Conservation (phyloP, 2,888 invertebrate genomes). For the Andrena hattorfiana region DNA sequence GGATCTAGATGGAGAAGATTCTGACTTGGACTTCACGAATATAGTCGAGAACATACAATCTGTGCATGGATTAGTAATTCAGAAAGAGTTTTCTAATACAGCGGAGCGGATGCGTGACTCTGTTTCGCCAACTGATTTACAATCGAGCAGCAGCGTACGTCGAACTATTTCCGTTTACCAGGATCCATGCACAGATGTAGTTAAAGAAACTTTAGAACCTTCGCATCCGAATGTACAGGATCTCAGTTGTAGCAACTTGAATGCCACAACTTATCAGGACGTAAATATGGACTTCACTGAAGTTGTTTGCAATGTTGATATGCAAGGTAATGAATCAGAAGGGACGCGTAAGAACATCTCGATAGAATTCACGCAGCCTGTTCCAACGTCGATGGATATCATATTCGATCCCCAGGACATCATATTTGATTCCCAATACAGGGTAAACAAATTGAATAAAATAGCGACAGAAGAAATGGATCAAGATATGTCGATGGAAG, state of each 20-base stretch:
- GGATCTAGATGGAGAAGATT: not conserved
- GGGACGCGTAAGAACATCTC: slow-evolving; percentile 33
- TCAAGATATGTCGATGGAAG: slow-evolving; percentile 43
- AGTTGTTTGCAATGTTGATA: slow-evolving; percentile 21
- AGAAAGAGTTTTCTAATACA: not conserved
- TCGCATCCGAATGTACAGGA: not conserved
- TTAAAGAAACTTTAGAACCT: not conserved
- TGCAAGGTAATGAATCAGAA: not conserved
- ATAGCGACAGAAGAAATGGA: not conserved
- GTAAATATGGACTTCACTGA: slow-evolving; percentile 58
- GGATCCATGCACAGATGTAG: slow-evolving; percentile 12
- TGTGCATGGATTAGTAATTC: not conserved
- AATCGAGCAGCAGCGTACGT: not conserved
- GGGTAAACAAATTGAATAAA: not conserved
- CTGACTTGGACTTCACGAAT: slow-evolving; percentile 2
- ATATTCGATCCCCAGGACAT: not conserved
- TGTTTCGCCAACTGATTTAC: not conserved
- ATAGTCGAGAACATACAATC: not conserved
- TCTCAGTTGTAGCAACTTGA: slow-evolving; percentile 1
- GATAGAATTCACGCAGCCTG: slow-evolving; percentile 57
- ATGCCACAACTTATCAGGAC: slow-evolving; percentile 20
- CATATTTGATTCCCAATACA: not conserved
- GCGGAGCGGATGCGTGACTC: not conserved
- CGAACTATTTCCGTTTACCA: slow-evolving; percentile 25
- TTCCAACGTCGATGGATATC: slow-evolving; percentile 28